These are phyloP conservation scores for Nestor notabilis DNA, from an alignment of 2,113 vertebrate genomes.

Conservation along the genomic window DNA sequence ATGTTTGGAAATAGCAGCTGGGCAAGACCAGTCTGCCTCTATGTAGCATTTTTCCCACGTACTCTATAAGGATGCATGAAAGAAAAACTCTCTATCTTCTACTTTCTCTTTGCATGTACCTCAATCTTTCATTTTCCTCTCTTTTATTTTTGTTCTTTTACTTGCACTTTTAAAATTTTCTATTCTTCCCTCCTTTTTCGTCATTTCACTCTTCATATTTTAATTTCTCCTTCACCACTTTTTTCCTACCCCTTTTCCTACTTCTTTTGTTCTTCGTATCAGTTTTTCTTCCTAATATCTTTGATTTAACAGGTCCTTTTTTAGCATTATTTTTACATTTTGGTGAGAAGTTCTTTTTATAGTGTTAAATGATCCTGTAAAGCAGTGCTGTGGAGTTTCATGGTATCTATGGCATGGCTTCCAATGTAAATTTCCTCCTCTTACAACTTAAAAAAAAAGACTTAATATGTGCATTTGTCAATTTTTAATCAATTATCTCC, in stretches of 20 bases:
- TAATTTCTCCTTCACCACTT: not conserved
- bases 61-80: not conserved
- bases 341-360: not conserved
- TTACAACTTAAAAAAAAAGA: not conserved
- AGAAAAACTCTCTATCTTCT: not conserved
- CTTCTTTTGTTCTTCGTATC: not conserved
- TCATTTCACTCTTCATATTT: not conserved
- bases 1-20: not conserved
- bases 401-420: not conserved
- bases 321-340: not conserved
- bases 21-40: not conserved
- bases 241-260: not conserved
- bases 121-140: not conserved
- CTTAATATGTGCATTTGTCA: not conserved
- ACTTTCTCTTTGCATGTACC: not conserved
- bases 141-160: not conserved
- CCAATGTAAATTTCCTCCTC: not conserved
- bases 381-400: not conserved
- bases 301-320: not conserved
- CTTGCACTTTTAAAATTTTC: not conserved
- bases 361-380: not conserved
- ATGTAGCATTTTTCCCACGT: not conserved
- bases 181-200: not conserved
- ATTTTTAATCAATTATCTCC: not conserved
- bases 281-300: not conserved